Base-by-base conservation (phyloP, 2,113 vertebrate genomes). In the Rhinopomastus cyanomelas region DNA sequence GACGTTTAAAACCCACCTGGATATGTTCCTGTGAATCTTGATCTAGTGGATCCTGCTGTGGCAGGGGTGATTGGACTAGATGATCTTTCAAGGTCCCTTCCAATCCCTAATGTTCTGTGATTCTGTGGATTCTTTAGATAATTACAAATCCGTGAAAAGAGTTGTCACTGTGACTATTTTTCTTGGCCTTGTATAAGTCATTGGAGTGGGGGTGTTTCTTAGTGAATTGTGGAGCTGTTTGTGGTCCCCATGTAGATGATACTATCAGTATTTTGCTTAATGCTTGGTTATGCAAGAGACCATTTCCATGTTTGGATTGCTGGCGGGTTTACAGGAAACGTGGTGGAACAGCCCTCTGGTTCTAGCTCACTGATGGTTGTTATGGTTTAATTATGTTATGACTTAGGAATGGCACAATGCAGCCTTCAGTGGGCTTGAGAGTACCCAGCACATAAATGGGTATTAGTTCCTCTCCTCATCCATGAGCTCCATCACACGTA, bases 401-500 rank as follows among this genome's bases (percentile, higher is more conserved):
- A 49, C 69, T 94, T 88, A 51, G 69, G 21, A 85, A 26, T 22
- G 57, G 11, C 34, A 32, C 14, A 32, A 67, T 60, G 8, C 48
- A 86, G 81, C 56, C 16, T 77, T 83, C 18, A 29, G n/a, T 44
- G 44, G 22, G 2, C 3, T 66, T 46, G 26, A 69, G 64, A 61
- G 68, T 44, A 36, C 39, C 19, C 23, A 11, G n/a, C 8, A 5
- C 1, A 1, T 55, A 14, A 67, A 44, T 16, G 26, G 12, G 2
- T 49, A 18, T 48, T 85, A 69, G 52, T 83, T 11, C 4, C 26
- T 46, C 9, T 79, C 16, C n/a, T 78, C 7, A 52, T 81, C 11
- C 0, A 0, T 49, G 49, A 18, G 10, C 46, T 36, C 13, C 29
- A 32, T 29, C 15, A 16, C 5, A 2, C 19, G 22, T 22, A 16